Evolutionary conservation across 2,888 invertebrate genomes (phyloP), one percentile per base, ranked within the genome.

Genomic region (Antheraea assamensis): DNA sequence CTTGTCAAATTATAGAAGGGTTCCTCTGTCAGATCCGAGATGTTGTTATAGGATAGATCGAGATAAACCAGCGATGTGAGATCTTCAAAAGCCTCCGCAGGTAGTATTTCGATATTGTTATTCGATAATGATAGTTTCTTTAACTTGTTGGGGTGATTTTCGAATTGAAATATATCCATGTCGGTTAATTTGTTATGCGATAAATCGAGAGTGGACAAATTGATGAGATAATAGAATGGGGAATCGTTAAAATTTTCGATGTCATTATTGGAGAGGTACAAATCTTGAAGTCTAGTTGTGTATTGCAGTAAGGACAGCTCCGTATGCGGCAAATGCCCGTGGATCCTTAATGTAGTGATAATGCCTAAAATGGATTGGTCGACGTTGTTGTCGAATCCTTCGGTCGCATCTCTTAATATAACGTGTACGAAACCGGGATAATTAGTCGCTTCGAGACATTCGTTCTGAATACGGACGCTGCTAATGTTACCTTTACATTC

Each of bases 1-100:
- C 80, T 88, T 0, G 89, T 91, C 61, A 94, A 82, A 78, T 91
- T 90, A 4, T 75, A 78, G 74, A 94, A 93, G 0, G 91, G 90
- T 74, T 91, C 90, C 71, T 87, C 88, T 0, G 81, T 89, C 7
- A 94, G 78, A 74, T 90, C 87, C 4, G 83, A 79, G 71, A 94
- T 90, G 0, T 72, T 72, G 76, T 94, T 93, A 75, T 88, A 74
- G 0, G 92, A 90, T 0, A 94, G 84, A 80, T 94, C 92, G 0
- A 94, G 85, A 77, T 92, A 91, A 4, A 79, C 76, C 15, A 94
- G 77, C 7, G 85, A 88, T 0, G 84, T 80, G 0, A 93, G 81
- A 52, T 91, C 88, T 58, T 78, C 81, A 58, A 94, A 92, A 10
- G 87, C 85, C 58, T 85, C 81, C 10, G 78, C 83, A 5, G 88